Evolutionary conservation across 1,140 invertebrate genomes (phyloP).

Genomic region (Drosophila cardini): DNA sequence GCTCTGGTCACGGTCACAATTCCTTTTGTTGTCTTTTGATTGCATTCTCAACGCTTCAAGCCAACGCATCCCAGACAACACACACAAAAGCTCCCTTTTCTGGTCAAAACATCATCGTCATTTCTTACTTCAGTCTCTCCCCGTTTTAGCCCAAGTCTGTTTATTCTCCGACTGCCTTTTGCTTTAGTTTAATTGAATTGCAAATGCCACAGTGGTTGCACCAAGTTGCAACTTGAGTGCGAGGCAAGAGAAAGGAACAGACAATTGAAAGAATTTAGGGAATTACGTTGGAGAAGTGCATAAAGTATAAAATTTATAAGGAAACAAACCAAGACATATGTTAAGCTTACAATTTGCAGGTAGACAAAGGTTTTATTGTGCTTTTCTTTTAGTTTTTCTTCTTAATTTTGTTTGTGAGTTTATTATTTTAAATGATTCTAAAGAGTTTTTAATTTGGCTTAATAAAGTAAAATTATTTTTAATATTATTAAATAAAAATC

Average conservation of each 20-base stretch:
- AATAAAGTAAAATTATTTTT: too few relatives aligned
- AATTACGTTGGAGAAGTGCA: too few relatives aligned
- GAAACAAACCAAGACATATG: neutral
- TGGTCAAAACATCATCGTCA: conserved; percentile 28
- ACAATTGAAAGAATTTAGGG: conserved; percentile 8
- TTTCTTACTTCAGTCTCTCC: conserved; percentile 9
- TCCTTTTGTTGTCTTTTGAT: conserved; percentile 67
- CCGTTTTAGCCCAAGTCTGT: neutral
- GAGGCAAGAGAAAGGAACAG: conserved; percentile 5
- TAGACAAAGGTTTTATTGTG: neutral
- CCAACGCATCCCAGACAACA: conserved; percentile 27
- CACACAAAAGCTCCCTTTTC: conserved; percentile 23
- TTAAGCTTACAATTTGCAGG: neutral
- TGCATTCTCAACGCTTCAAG: conserved; percentile 81
- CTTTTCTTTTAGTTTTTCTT: too few relatives aligned
- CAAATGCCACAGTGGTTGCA: conserved; percentile 49
- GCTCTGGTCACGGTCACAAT: conserved; percentile 67
- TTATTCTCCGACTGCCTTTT: conserved; percentile 11
- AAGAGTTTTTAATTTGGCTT: too few relatives aligned
- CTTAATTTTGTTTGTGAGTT: too few relatives aligned
- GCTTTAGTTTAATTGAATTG: conserved; percentile 66
- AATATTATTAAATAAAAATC: too few relatives aligned
- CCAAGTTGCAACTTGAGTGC: conserved; percentile 21
- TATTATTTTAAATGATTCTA: too few relatives aligned
- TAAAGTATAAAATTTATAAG: neutral